Evolutionary conservation across 2,113 vertebrate genomes (phyloP).

Genomic region (Boulengeromyrus knoepffleri): DNA sequence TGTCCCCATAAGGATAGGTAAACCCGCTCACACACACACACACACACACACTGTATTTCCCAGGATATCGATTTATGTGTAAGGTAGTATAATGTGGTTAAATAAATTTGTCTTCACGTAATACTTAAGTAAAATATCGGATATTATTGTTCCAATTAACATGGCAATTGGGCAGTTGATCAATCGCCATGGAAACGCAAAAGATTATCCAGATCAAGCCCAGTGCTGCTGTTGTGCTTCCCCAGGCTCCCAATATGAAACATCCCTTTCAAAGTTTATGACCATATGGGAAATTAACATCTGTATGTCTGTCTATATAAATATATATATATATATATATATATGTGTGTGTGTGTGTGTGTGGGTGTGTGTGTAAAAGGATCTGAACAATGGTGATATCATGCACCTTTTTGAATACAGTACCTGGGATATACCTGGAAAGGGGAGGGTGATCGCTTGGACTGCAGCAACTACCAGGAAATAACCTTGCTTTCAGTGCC

Average conservation of each 20-base stretch:
- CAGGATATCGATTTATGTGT: neutral
- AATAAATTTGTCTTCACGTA: neutral
- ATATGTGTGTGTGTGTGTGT: too few relatives aligned
- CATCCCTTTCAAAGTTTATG: neutral
- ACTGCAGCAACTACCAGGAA: neutral
- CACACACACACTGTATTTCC: neutral
- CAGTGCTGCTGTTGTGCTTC: neutral
- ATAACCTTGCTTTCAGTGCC: neutral
- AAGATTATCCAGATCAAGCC: neutral
- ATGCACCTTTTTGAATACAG: neutral
- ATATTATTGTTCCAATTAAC: neutral
- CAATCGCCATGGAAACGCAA: neutral
- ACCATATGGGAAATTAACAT: neutral
- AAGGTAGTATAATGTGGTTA: neutral
- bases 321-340: too few relatives aligned
- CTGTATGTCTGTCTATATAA: neutral
- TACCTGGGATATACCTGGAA: neutral
- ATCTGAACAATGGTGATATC: neutral
- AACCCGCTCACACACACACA: too few relatives aligned
- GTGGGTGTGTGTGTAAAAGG: too few relatives aligned
- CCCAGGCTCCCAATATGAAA: neutral
- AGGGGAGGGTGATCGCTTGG: neutral
- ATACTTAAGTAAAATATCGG: neutral
- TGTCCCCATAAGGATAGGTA: too few relatives aligned
- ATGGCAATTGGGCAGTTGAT: neutral